Percentiles rank a stretch among this genome's conserved stretches.
Evolutionary conservation across 1,140 invertebrate species (phyloP).

Genomic region (Macrocentrus cingulum): DNA sequence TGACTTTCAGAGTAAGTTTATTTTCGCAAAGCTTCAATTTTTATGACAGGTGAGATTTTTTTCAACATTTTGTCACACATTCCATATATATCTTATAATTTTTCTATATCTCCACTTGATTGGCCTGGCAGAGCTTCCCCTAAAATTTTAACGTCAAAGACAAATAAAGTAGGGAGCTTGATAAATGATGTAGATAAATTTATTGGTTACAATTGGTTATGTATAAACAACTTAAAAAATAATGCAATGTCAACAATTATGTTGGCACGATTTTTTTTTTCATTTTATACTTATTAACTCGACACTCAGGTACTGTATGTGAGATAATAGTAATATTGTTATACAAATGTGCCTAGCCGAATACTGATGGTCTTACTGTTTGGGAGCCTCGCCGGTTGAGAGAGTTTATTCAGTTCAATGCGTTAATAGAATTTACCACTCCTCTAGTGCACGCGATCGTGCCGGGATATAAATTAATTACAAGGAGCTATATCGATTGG

Average conservation of each 20-base stretch:
- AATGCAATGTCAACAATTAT: background rate
- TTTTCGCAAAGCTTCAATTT: background rate
- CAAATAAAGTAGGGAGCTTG: no score
- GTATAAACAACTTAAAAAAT: no score
- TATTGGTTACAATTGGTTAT: no score
- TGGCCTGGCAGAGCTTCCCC: background rate
- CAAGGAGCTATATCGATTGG: conserved; percentile 2
- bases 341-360: background rate
- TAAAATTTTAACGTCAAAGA: background rate
- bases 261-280: background rate
- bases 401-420: background rate
- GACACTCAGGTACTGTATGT: background rate
- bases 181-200: no score
- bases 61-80: conserved; percentile 5
- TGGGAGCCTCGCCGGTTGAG: background rate
- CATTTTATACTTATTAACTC: no score
- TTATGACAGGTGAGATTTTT: background rate
- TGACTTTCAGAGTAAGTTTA: background rate
- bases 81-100: conserved; percentile 5
- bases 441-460: conserved; percentile 27
- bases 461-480: conserved; percentile 8
- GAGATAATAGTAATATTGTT: background rate
- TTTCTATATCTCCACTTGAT: background rate
- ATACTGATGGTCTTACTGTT: background rate
- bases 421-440: conserved; percentile 21